Percentiles rank a stretch among this genome's conserved stretches.
phyloP scores from a whole-genome alignment of 2,797 vertebrate genomes.

The Scolopax bukidnonensis region DNA sequence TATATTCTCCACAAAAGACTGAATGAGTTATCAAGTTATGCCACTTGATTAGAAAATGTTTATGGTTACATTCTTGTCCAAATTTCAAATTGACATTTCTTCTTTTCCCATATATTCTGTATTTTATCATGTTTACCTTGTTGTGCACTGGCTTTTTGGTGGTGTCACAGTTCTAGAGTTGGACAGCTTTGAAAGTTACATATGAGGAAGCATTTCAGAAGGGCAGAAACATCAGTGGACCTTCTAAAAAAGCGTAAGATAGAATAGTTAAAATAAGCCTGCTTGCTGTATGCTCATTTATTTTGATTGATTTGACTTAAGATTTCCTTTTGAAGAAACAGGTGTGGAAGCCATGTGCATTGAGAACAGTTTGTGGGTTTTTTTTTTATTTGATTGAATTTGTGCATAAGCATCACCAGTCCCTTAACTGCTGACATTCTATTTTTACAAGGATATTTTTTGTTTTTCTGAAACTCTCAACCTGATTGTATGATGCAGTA shows the following conservation, averaged over 20 bases:
- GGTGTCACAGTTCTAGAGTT: neutral
- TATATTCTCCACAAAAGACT: neutral
- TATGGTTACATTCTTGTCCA: neutral
- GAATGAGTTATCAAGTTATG: accelerated
- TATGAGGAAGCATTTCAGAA: neutral
- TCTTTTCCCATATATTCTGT: neutral
- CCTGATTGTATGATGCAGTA: neutral
- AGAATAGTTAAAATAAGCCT: neutral
- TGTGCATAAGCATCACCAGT: neutral
- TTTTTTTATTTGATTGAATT: neutral
- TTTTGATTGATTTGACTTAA: neutral
- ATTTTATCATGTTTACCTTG: neutral
- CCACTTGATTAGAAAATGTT: neutral
- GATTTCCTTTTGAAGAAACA: neutral
- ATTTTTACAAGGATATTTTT: neutral
- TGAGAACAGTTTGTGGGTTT: neutral
- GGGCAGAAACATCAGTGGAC: neutral
- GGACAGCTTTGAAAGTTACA: neutral
- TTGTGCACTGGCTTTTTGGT: neutral
- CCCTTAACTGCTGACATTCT: neutral
- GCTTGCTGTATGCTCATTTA: neutral
- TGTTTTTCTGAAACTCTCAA: neutral
- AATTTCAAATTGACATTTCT: neutral
- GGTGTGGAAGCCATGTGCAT: neutral
- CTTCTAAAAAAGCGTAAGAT: neutral